Conservation (phyloP, 2,797 vertebrate genomes). For the Tadarida brasiliensis region DNA sequence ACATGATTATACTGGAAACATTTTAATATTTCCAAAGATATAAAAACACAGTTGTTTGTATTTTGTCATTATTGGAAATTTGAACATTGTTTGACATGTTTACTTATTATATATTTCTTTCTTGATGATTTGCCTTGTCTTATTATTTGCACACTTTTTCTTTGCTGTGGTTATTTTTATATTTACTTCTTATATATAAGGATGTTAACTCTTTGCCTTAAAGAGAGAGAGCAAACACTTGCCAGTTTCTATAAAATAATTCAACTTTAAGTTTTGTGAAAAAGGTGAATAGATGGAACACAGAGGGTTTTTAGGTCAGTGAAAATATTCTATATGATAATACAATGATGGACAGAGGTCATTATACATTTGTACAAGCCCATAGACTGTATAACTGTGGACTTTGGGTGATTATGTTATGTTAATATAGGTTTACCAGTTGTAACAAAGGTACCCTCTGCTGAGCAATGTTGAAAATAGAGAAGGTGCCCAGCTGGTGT, state of each 20-base stretch:
- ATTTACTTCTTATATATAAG: neutral
- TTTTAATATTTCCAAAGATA: neutral
- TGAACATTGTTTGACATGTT: neutral
- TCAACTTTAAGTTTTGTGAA: neutral
- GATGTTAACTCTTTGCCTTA: neutral
- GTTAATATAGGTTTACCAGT: neutral
- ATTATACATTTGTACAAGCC: neutral
- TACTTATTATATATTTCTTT: neutral
- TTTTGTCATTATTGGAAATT: neutral
- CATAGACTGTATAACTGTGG: neutral
- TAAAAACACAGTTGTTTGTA: neutral
- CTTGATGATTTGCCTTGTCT: neutral
- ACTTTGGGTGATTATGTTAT: neutral
- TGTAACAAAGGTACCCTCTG: neutral
- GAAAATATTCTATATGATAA: neutral
- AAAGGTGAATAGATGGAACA: neutral
- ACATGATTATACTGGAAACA: neutral
- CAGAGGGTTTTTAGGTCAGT: neutral
- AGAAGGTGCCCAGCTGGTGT: neutral
- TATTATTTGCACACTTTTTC: neutral
- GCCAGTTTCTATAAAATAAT: neutral
- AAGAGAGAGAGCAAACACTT: neutral
- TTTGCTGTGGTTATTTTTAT: neutral
- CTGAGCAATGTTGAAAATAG: neutral
- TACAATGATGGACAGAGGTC: neutral